phyloP scores from a whole-genome alignment of 2,888 invertebrate species.

The Tenthredo notha region DNA sequence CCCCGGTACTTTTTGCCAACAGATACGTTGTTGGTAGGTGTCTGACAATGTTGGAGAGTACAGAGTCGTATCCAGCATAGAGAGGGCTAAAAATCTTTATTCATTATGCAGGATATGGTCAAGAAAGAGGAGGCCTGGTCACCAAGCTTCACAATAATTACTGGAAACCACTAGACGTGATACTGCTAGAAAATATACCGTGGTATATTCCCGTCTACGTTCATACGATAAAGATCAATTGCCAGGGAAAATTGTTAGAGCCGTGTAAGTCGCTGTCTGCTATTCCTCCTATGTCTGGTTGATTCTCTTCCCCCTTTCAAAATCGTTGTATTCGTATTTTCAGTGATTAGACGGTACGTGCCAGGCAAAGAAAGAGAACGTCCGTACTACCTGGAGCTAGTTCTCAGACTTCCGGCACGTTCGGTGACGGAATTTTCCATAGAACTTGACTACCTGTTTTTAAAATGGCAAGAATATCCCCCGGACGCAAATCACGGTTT shows the following conservation, averaged over 20 bases:
- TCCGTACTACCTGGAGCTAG: slow-evolving; percentile 93
- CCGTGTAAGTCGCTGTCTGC: slow-evolving; percentile 72
- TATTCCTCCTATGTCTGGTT: not conserved
- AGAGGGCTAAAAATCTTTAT: not conserved
- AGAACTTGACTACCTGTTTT: slow-evolving; percentile 96
- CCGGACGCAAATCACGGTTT: slow-evolving; percentile 99
- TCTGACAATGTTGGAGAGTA: not conserved
- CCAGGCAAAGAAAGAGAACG: slow-evolving; percentile 92
- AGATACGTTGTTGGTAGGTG: slow-evolving; percentile 85
- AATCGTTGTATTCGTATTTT: slow-evolving; percentile 66
- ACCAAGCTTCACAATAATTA: slow-evolving; percentile 92
- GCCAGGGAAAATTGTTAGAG: slow-evolving; percentile 81
- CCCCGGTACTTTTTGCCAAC: slow-evolving; percentile 88
- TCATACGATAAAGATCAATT: slow-evolving; percentile 88
- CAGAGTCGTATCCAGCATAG: not conserved
- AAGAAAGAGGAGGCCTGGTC: slow-evolving; percentile 94
- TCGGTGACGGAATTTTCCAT: slow-evolving; percentile 91
- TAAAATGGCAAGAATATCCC: slow-evolving; percentile 99
- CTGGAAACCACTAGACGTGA: slow-evolving; percentile 86
- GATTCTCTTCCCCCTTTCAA: not conserved
- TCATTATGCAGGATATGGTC: slow-evolving; percentile 87
- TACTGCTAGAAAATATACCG: slow-evolving; percentile 94
- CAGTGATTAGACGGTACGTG: slow-evolving; percentile 79
- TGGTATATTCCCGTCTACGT: slow-evolving; percentile 95
- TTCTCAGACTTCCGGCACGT: slow-evolving; percentile 88